Base-by-base conservation (phyloP, 37 sponge, comb jelly and placozoan species). In the Geodia barretti region DNA sequence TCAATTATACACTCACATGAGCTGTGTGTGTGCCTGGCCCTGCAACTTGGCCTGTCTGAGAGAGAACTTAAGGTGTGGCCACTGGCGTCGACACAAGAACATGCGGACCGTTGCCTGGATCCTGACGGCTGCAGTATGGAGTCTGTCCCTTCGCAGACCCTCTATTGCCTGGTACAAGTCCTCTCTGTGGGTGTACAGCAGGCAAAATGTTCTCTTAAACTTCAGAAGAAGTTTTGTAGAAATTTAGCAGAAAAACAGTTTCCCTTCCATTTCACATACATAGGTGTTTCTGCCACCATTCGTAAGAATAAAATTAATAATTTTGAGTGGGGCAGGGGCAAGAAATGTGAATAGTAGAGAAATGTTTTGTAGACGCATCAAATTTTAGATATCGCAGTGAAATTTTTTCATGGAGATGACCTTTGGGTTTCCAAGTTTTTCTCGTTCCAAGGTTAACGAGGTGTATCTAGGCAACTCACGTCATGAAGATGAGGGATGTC, bases 61-160 rank as follows among this genome's bases (percentile, higher is more conserved):
- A 3, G 88, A 84, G 36, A 76, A 72, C 81, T 84, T 87, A 34
- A 84, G 72, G 60, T 92, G 81, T 25, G 93, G 86, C 93, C 93
- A 92, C 60, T 81, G 80, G 38, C 76, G 84, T 14, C 65, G 60
- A 42, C 73, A 59, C 41, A 93, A 65, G 83, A 31, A 82, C 78
- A 78, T 73, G 24, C 93, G 62, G 0, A 88, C 78, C 1, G 58
- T 40, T 1, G 82, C 76, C 62, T 93, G 93, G 32, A 93, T 81
- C 42, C 40, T 70, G 2, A 93, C 65, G 32, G 76, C 90, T 1
- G 89, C 86, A 9, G 59, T 47, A 33, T 37, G 3, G 1, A 79
- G 64, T 3, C 74, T 40, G 7, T 41, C 39, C 32, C 37, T 37
- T 5, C 92, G 67, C 61, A 80, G 36, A 4, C 26, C 19, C 66